Percentiles rank a stretch among this genome's conserved stretches.
phyloP scores from a whole-genome alignment of 2,888 invertebrate genomes.

The Trissonchulus sp. region DNA sequence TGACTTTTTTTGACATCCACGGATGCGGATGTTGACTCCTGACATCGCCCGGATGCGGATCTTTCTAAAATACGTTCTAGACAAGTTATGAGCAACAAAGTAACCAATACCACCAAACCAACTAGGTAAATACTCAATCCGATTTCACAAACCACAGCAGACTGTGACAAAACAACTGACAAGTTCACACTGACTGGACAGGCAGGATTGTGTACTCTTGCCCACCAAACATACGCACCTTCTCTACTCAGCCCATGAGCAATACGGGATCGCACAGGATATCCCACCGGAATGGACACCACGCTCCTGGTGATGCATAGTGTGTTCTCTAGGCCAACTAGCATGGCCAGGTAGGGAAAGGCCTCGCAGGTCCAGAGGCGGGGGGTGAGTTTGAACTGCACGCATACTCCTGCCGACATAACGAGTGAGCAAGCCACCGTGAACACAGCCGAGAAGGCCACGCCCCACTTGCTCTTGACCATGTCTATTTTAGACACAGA shows the following conservation, averaged over 20 bases:
- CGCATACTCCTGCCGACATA: slow-evolving; percentile 69
- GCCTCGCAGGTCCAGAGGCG: slow-evolving; percentile 64
- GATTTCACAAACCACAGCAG: no score
- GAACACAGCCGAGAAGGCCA: slow-evolving; percentile 81
- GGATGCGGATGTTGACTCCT: no score
- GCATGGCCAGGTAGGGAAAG: slow-evolving; percentile 87
- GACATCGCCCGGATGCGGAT: no score
- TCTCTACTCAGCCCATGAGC: slow-evolving; percentile 88
- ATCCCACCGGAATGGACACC: slow-evolving; percentile 75
- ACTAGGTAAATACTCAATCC: no score
- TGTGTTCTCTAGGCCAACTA: slow-evolving; percentile 77
- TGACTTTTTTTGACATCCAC: no score
- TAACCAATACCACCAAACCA: no score
- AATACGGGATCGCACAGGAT: slow-evolving; percentile 88
- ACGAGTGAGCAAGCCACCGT: slow-evolving; percentile 73
- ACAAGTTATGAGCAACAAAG: no score
- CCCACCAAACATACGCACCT: no score
- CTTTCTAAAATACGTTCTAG: no score
- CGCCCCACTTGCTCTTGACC: slow-evolving; percentile 73
- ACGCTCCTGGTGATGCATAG: slow-evolving; percentile 64
- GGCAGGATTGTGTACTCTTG: no score
- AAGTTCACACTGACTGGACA: no score
- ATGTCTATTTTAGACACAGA: slow-evolving; percentile 91
- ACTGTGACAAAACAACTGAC: no score
- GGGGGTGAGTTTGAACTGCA: slow-evolving; percentile 52